Conservation (phyloP, 2,797 vertebrate genomes). For the Tolypeutes matacus region DNA sequence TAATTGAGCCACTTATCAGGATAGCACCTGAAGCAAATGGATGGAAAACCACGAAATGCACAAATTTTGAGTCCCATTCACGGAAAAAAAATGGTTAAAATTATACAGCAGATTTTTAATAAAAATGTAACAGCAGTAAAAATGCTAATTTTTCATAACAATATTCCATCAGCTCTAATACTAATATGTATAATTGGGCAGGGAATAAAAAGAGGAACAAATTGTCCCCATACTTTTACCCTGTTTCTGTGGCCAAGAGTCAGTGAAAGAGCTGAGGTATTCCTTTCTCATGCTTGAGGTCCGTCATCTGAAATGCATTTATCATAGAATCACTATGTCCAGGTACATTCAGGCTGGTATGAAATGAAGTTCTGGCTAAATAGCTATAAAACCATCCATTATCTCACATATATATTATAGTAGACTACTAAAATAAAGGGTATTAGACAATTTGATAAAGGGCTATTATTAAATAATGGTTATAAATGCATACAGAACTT, state of each 20-base stretch:
- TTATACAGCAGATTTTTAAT: conserved; percentile 79
- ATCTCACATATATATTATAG: background rate
- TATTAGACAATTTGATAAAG: background rate
- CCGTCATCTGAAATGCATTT: background rate
- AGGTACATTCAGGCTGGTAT: too few species aligned
- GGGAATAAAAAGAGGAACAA: background rate
- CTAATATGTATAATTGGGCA: conserved; percentile 56
- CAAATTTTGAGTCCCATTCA: conserved; percentile 82
- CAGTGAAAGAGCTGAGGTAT: background rate
- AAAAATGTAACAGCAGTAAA: conserved; percentile 75
- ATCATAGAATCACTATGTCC: too few species aligned
- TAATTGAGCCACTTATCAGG: conserved; percentile 84
- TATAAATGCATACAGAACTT: background rate
- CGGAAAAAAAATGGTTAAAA: conserved; percentile 70
- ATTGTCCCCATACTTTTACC: too few species aligned
- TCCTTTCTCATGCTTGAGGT: accelerated
- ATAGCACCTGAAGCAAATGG: conserved; percentile 83
- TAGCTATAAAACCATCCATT: background rate
- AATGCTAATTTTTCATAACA: conserved; percentile 72
- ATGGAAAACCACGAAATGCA: conserved; percentile 83
- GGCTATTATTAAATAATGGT: background rate
- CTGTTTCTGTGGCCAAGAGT: background rate
- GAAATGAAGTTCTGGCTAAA: background rate
- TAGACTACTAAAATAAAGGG: background rate
- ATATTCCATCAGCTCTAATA: conserved; percentile 49